These are phyloP conservation scores for Calliscelio sp. DNA, from an alignment of 2,888 invertebrate species.

Conservation along the genomic window DNA sequence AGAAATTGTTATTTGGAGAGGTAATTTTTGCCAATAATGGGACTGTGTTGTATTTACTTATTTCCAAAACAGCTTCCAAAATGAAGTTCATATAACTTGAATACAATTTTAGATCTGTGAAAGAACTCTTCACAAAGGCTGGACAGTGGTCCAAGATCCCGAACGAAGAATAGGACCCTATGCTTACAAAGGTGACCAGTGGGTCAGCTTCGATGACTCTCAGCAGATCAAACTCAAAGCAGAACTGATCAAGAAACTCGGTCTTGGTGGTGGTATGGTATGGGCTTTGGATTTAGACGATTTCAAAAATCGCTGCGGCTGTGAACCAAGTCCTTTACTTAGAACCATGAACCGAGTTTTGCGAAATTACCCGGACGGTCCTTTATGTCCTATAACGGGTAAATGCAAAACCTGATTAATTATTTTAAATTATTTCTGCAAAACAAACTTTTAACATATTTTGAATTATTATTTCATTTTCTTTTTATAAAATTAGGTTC, in stretches of 20 bases:
- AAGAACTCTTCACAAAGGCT: conserved; percentile 90
- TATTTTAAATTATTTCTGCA: no score
- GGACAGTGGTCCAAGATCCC: conserved; percentile 92
- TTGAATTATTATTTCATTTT: no score
- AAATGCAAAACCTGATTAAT: no score
- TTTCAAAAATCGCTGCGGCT: conserved; percentile 92
- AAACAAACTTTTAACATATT: no score
- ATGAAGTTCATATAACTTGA: no score
- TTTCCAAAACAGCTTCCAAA: no score
- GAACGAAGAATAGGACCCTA: conserved; percentile 95
- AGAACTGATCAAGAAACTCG: conserved; percentile 92
- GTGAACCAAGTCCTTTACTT: conserved; percentile 93
- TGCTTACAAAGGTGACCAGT: conserved; percentile 93
- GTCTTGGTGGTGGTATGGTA: conserved; percentile 94
- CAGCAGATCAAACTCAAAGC: conserved; percentile 94
- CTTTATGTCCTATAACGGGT: conserved; percentile 88
- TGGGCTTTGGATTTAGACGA: conserved; percentile 96
- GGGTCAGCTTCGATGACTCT: conserved; percentile 97
- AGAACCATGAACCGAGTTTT: conserved; percentile 93
- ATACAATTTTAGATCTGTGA: conserved; percentile 96
- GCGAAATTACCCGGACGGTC: conserved; percentile 89
- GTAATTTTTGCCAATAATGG: no score
- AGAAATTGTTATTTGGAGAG: no score
- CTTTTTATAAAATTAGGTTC: no score
- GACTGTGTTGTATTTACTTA: no score